These are phyloP conservation scores for Pteropus alecto DNA, from an alignment of 2,113 vertebrate genomes.

Conservation along the genomic window DNA sequence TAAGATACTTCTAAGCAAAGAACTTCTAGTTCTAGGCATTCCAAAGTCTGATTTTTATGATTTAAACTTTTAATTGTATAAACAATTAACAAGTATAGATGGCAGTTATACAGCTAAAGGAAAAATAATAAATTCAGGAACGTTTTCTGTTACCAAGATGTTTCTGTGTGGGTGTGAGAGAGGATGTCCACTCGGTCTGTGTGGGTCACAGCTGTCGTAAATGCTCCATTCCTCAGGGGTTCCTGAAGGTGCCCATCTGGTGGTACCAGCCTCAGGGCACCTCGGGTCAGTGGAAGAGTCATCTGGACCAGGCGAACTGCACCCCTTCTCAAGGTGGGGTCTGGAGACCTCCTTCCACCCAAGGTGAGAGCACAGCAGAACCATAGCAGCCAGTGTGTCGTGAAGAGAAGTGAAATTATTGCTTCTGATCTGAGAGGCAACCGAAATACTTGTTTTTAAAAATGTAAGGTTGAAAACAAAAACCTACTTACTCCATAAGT, in stretches of 20 bases:
- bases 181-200: background rate
- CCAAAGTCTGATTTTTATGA: background rate
- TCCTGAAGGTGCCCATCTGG: slow-evolving; percentile 91
- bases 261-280: slow-evolving; percentile 75
- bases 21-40: background rate
- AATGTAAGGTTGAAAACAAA: background rate
- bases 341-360: slow-evolving; percentile 60
- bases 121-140: background rate
- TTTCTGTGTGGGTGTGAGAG: background rate
- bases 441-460: background rate
- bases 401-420: background rate
- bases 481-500: background rate
- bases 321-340: slow-evolving; percentile 60
- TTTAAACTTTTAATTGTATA: background rate
- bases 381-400: accelerated
- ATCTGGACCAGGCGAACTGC: slow-evolving; percentile 62
- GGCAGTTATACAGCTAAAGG: background rate
- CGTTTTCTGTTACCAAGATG: background rate
- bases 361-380: slow-evolving; percentile 69
- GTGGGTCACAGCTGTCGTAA: background rate
- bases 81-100: background rate
- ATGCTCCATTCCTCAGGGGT: slow-evolving; percentile 83
- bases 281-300: background rate
- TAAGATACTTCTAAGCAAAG: background rate
- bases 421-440: background rate